phyloP scores from a whole-genome alignment of 2,113 vertebrate species.

The Nycticorax nycticorax region DNA sequence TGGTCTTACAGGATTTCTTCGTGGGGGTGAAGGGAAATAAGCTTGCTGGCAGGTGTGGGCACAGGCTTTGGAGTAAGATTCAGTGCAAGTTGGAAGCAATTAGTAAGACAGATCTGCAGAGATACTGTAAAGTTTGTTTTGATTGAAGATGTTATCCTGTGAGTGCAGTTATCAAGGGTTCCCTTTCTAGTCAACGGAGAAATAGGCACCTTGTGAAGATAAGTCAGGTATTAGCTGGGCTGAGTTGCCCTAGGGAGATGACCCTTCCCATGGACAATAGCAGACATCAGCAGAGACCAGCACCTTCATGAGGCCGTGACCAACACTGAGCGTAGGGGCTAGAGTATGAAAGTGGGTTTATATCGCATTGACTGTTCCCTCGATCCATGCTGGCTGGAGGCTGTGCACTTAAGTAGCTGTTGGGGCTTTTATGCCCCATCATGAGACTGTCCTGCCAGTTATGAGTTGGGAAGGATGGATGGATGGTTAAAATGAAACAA shows the following conservation, averaged over 20 bases:
- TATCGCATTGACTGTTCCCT: not conserved
- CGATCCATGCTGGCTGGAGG: not conserved
- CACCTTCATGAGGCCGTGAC: not conserved
- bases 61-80: not conserved
- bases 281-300: not conserved
- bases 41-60: not conserved
- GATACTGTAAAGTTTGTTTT: not conserved
- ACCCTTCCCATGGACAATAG: not conserved
- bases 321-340: not conserved
- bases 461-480: not conserved
- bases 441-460: not conserved
- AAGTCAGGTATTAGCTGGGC: not conserved
- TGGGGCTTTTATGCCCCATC: not conserved
- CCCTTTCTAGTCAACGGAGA: not conserved
- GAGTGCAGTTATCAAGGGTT: not conserved
- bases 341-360: not conserved
- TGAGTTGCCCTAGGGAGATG: not conserved
- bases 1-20: not conserved
- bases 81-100: not conserved
- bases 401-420: not conserved
- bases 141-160: not conserved
- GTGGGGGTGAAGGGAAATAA: not conserved
- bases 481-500: not conserved
- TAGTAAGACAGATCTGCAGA: not conserved
- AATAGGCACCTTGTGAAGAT: not conserved